A percentile compares a stretch with the other conserved stretches of the same genome.
Evolutionary conservation across 35 echinoderm and acorn worm species (phyloP).

Genomic region (Chiridota heheva): DNA sequence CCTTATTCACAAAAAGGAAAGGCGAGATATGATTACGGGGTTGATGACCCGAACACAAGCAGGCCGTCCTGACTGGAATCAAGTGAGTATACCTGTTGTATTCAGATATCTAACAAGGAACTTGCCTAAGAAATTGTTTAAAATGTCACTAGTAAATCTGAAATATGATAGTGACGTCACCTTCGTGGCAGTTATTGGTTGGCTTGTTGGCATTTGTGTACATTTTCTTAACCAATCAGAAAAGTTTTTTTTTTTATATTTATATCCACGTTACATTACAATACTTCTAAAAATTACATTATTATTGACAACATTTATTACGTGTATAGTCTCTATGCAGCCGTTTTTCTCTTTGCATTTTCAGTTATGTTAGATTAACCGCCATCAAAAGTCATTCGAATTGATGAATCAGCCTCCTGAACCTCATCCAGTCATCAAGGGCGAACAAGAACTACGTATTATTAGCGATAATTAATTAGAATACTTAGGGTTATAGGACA

Average conservation of each 20-base stretch:
- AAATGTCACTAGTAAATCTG: neutral
- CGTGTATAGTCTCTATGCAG: too few relatives aligned
- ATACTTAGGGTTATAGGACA: too few relatives aligned
- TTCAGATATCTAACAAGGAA: neutral
- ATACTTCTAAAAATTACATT: neutral
- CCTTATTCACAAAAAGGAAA: constrained; percentile 84
- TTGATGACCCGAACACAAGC: constrained; percentile 88
- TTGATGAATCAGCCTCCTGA: too few relatives aligned
- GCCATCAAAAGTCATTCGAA: too few relatives aligned
- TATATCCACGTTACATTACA: neutral
- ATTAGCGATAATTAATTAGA: too few relatives aligned
- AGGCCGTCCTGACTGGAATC: constrained; percentile 86
- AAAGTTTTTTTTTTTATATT: neutral
- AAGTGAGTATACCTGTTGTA: constrained; percentile 34
- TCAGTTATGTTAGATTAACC: too few relatives aligned
- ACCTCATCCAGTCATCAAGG: too few relatives aligned
- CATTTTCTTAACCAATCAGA: neutral
- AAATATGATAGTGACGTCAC: neutral
- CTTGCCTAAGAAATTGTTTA: neutral
- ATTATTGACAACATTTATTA: too few relatives aligned
- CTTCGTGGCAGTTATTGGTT: too few relatives aligned
- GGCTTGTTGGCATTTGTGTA: too few relatives aligned
- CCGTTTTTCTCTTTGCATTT: too few relatives aligned
- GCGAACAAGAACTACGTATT: too few relatives aligned
- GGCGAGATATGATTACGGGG: constrained; percentile 85